phyloP scores from a whole-genome alignment of 2,113 vertebrate genomes.

The Malurus melanocephalus region DNA sequence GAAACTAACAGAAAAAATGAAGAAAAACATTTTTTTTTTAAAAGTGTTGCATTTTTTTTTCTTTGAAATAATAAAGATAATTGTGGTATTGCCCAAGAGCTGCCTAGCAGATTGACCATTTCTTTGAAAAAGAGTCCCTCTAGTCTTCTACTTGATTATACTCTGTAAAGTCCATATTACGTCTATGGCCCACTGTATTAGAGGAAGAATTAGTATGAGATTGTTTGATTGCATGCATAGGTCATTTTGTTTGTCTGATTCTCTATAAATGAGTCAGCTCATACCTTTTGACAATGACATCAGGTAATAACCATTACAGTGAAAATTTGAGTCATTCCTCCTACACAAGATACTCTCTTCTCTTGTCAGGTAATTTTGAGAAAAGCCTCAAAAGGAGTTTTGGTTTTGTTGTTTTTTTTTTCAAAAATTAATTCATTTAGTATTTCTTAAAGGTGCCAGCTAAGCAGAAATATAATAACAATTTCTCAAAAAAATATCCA shows the following conservation, averaged over 20 bases:
- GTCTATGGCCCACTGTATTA: rapidly evolving
- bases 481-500: not conserved
- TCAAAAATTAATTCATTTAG: not conserved
- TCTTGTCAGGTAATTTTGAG: not conserved
- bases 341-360: not conserved
- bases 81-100: not conserved
- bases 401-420: not conserved
- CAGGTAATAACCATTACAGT: not conserved
- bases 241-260: not conserved
- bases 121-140: not conserved
- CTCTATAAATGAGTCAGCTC: constrained; percentile 14
- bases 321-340: constrained; percentile 31
- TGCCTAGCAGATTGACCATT: not conserved
- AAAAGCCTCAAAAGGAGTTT: not conserved
- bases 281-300: not conserved
- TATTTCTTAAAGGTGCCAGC: not conserved
- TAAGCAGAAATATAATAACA: not conserved
- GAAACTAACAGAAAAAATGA: not conserved
- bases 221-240: not conserved
- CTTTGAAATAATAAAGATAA: not conserved
- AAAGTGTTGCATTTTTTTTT: not conserved
- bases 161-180: not conserved
- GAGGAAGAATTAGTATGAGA: not conserved
- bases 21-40: rapidly evolving
- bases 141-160: not conserved